phyloP scores from a whole-genome alignment of 1,140 invertebrate genomes.

The Colletes gigas region DNA sequence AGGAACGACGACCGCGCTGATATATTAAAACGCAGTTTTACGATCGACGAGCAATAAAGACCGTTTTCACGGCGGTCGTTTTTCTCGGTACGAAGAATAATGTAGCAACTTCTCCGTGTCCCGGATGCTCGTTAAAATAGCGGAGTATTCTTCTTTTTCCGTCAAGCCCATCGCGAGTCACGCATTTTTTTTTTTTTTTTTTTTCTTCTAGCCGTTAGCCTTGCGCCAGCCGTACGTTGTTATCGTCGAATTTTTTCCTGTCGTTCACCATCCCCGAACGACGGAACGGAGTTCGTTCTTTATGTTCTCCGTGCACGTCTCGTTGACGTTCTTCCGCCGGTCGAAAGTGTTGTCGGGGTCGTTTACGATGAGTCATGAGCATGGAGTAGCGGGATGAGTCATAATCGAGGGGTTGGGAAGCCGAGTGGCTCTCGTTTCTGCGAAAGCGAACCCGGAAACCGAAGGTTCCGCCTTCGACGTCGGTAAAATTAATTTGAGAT shows the following conservation, averaged over 20 bases:
- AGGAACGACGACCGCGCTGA: constrained; percentile 34
- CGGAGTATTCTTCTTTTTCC: constrained; percentile 44
- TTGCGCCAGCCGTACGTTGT: background rate
- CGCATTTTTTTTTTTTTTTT: constrained; percentile 1
- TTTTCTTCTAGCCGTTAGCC: background rate
- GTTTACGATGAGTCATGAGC: constrained; percentile 14
- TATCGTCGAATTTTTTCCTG: background rate
- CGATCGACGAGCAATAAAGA: constrained; percentile 64
- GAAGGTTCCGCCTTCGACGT: constrained; percentile 3
- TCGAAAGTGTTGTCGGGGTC: background rate
- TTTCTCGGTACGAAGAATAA: constrained; percentile 48
- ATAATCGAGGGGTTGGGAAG: constrained; percentile 2
- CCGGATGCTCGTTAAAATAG: constrained; percentile 68
- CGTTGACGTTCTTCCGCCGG: constrained; percentile 16
- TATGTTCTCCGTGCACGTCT: background rate
- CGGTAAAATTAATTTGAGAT: too few relatives aligned
- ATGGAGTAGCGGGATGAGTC: constrained; percentile 13
- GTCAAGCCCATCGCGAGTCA: constrained; percentile 19
- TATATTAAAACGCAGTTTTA: constrained; percentile 66
- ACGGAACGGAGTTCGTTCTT: background rate
- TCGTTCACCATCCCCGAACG: constrained; percentile 26
- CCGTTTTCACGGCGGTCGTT: constrained; percentile 64
- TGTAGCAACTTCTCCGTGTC: constrained; percentile 45
- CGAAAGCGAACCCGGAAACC: background rate
- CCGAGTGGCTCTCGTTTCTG: background rate